A percentile compares a stretch with the other conserved stretches of the same genome.
Evolutionary conservation across 35 echinoderm and acorn worm genomes (phyloP).

Genomic region (Apostichopus japonicus): DNA sequence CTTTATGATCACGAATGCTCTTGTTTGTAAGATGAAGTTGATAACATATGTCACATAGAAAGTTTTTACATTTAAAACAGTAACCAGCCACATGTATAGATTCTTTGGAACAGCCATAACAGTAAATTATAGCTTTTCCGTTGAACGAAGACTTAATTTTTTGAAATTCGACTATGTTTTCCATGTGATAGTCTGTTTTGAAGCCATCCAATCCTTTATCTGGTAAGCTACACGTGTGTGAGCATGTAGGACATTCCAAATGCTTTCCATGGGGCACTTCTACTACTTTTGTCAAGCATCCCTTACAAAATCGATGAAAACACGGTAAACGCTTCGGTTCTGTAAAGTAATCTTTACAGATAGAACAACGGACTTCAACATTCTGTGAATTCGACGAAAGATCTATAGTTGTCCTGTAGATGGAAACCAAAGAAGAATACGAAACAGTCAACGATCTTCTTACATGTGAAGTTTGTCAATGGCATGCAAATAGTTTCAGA

Average conservation of each 20-base stretch:
- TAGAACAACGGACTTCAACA: neutral
- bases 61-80: constrained; percentile 10
- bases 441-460: no score
- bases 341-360: neutral
- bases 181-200: constrained; percentile 26
- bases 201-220: neutral
- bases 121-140: neutral
- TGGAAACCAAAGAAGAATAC: no score
- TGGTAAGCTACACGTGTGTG: neutral
- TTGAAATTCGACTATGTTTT: neutral
- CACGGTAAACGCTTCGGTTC: constrained; percentile 11
- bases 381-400: no score
- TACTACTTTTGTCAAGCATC: neutral
- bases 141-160: neutral
- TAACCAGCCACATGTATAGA: neutral
- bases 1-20: neutral
- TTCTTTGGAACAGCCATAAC: constrained; percentile 11
- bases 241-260: neutral
- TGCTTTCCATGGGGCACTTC: neutral
- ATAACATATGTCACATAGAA: neutral
- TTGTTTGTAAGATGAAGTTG: constrained; percentile 6
- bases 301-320: constrained; percentile 24
- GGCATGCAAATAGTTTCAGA: no score
- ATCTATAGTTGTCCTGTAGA: no score
- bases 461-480: no score